phyloP scores from a whole-genome alignment of 2,797 vertebrate genomes.

The Sciaenops ocellatus region DNA sequence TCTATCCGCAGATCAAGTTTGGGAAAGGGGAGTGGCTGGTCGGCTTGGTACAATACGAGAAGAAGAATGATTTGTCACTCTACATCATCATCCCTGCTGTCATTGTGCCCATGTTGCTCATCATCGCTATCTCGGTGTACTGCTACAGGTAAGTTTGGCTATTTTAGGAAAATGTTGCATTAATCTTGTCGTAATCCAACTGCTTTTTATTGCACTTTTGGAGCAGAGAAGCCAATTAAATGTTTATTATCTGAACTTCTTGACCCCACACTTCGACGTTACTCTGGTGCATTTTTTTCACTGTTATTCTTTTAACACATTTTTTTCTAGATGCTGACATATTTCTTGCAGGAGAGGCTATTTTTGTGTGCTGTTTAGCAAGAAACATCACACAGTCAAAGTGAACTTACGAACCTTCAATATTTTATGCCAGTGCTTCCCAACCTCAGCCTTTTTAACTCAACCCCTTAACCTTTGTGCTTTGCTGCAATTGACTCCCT shows the following conservation, averaged over 20 bases:
- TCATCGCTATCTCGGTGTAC: conserved; percentile 91
- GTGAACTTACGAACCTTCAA: not conserved
- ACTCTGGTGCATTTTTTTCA: not conserved
- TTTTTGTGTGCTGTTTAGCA: not conserved
- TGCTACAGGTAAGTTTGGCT: conserved; percentile 92
- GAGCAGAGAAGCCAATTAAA: not conserved
- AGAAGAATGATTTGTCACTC: conserved; percentile 89
- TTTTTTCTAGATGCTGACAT: not conserved
- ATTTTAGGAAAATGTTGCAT: conserved; percentile 12
- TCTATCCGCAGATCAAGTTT: conserved; percentile 91
- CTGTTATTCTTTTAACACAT: not conserved
- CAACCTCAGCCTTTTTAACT: not conserved
- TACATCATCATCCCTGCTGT: conserved; percentile 95
- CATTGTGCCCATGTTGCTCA: conserved; percentile 93
- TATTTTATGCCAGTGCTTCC: not conserved
- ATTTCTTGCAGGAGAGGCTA: not conserved
- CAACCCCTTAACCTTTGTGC: not conserved
- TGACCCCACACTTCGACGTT: not conserved
- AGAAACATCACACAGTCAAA: not conserved
- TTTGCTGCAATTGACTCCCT: not conserved
- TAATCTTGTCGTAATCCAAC: too few species aligned
- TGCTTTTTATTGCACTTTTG: not conserved
- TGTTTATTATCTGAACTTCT: not conserved
- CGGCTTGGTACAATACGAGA: conserved; percentile 91
- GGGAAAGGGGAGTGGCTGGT: conserved; percentile 94